These are phyloP conservation scores for Amiota communis DNA, from an alignment of 2,888 invertebrate species.

Conservation along the genomic window DNA sequence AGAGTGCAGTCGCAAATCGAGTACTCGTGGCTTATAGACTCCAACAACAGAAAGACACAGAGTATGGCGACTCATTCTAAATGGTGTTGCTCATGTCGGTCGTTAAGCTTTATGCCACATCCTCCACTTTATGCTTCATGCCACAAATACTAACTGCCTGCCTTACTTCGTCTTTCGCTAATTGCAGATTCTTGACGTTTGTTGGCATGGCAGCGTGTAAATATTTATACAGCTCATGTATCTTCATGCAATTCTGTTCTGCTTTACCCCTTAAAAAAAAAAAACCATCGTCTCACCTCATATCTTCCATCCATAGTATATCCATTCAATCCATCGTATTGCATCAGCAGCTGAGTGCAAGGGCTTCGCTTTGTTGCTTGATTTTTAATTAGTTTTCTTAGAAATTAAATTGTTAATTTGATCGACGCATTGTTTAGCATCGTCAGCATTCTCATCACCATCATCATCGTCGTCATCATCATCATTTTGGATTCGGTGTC, in stretches of 20 bases:
- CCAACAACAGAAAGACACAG: conserved; percentile 24
- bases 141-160: background rate
- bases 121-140: background rate
- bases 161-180: conserved; percentile 11
- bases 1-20: background rate
- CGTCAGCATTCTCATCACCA: conserved; percentile 19
- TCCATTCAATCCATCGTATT: background rate
- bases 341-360: background rate
- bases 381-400: conserved; percentile 71
- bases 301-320: background rate
- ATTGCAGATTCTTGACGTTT: conserved; percentile 28
- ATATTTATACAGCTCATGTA: conserved; percentile 31
- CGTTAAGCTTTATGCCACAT: conserved; percentile 14
- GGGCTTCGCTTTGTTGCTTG: conserved; percentile 48
- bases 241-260: conserved; percentile 16
- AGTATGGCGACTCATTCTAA: conserved; percentile 9
- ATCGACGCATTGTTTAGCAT: conserved; percentile 62
- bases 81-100: conserved; percentile 30
- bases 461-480: conserved; percentile 52
- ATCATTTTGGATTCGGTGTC: background rate
- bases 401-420: conserved; percentile 71
- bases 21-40: conserved; percentile 36
- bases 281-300: conserved; percentile 43
- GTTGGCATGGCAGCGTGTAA: conserved; percentile 30
- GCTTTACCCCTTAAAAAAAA: background rate